A percentile compares a stretch with the other conserved stretches of the same genome.
Evolutionary conservation across 1,140 invertebrate species (phyloP).

Genomic region (Drosophila yakuba): DNA sequence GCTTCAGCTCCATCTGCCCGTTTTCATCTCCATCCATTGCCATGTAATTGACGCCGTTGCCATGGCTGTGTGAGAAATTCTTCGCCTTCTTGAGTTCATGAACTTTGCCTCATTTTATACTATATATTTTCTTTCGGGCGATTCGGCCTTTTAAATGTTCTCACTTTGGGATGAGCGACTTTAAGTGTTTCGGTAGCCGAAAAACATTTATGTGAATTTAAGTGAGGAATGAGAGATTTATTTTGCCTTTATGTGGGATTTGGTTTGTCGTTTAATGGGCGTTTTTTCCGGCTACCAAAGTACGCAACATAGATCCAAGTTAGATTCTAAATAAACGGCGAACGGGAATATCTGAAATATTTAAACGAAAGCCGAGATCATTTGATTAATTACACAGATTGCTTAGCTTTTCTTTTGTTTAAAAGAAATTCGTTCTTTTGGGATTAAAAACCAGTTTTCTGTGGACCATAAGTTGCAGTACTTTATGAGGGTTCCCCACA

Average conservation of each 20-base stretch:
- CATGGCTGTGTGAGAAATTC: conserved; percentile 60
- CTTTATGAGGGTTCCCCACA: conserved; percentile 40
- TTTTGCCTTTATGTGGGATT: conserved; percentile 17
- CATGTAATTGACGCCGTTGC: conserved; percentile 74
- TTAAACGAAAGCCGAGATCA: conserved; percentile 12
- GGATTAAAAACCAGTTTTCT: conserved; percentile 36
- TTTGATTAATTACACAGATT: conserved; percentile 39
- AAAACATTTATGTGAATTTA: conserved; percentile 50
- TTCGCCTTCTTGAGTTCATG: conserved; percentile 57
- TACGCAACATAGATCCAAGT: conserved; percentile 26
- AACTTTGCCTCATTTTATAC: conserved; percentile 47
- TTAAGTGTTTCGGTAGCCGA: conserved; percentile 67
- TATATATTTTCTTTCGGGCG: not conserved
- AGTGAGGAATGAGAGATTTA: conserved; percentile 22
- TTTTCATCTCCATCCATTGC: conserved; percentile 22
- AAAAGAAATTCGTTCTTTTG: conserved; percentile 14
- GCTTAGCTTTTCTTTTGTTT: not conserved
- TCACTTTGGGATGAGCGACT: conserved; percentile 49
- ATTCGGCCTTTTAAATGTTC: conserved; percentile 54
- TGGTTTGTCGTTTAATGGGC: conserved; percentile 24
- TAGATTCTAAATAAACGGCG: conserved; percentile 11
- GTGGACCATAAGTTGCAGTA: conserved; percentile 48
- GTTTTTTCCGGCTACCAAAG: conserved; percentile 24
- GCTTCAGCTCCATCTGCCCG: conserved; percentile 6
- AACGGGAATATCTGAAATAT: conserved; percentile 23